phyloP scores from a whole-genome alignment of 2,797 vertebrate genomes.

The Enteromius treurensis region DNA sequence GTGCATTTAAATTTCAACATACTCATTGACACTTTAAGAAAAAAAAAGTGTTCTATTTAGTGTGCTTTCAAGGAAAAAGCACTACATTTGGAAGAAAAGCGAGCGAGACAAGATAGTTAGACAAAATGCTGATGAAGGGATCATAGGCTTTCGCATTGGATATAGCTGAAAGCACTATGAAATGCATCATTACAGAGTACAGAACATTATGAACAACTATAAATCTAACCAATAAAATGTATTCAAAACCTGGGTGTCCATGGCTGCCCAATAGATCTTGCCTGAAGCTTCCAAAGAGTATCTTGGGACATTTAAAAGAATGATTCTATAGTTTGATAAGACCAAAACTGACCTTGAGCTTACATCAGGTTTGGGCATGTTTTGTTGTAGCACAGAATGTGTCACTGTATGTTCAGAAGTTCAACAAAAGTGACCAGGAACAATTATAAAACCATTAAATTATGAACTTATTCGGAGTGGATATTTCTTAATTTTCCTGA shows the following conservation, averaged over 20 bases:
- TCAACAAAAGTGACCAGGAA: neutral
- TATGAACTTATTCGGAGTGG: neutral
- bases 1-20: neutral
- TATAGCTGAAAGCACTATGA: neutral
- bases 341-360: neutral
- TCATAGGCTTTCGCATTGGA: neutral
- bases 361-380: neutral
- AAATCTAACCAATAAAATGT: neutral
- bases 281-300: neutral
- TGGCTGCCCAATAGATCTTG: neutral
- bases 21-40: neutral
- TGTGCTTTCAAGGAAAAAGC: neutral
- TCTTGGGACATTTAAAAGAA: too few relatives aligned
- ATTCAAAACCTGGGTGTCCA: neutral
- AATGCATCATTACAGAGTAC: conserved; percentile 7
- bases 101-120: neutral
- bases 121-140: conserved; percentile 4
- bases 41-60: neutral
- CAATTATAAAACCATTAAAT: neutral
- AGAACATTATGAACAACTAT: neutral
- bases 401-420: neutral
- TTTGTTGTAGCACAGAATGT: neutral
- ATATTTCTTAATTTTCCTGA: neutral
- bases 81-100: neutral
- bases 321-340: neutral